Base-by-base conservation (phyloP, 2,797 vertebrate species). In the Echeneis naucrates region DNA sequence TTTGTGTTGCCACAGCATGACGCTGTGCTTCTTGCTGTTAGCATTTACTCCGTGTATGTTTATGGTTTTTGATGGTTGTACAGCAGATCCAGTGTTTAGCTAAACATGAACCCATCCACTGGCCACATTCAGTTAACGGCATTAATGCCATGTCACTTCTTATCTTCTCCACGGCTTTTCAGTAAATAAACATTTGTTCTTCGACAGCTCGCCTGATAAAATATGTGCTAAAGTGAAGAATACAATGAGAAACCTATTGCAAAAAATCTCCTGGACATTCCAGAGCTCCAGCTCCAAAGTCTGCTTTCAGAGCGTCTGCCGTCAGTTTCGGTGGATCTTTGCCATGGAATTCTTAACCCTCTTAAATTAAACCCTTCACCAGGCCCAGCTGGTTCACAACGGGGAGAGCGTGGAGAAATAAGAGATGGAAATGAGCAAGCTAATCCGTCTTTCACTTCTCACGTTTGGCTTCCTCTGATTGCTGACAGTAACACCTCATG, bases 291-390 rank as follows among this genome's bases (percentile, higher is more conserved):
- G 72, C 75, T 81, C 71, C 40, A 53, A 83, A 77, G 78, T 89
- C 87, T 88, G 77, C 80, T 87, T 68, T 91, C 77, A 54, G 64
- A 19, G 54, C 48, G 77, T 85, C 86, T 90, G 89, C 89, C 63
- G 75, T 90, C 90, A 85, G 91, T 88, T 87, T 77, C 58, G 10
- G 67, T 92, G 93, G 92, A 89, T 17, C n/a, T 42, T 62, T 78
- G 94, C 93, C 93, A 93, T 82, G 84, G 78, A 93, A 94, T 94
- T 92, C 88, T 90, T 88, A 69, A 62, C 80, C 83, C 88, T 92
- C 92, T 79, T 93, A 93, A 94, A 94, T 94, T 87, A 93, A 94
- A 83, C 87, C 83, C 87, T 86, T 87, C 86, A 85, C 84, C 85
- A 81, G 86, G 65, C 58, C 82, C 92, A 93, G 89, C 87, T 91